These are phyloP conservation scores for Bombylius discolor DNA, from an alignment of 2,888 invertebrate species.

Conservation along the genomic window DNA sequence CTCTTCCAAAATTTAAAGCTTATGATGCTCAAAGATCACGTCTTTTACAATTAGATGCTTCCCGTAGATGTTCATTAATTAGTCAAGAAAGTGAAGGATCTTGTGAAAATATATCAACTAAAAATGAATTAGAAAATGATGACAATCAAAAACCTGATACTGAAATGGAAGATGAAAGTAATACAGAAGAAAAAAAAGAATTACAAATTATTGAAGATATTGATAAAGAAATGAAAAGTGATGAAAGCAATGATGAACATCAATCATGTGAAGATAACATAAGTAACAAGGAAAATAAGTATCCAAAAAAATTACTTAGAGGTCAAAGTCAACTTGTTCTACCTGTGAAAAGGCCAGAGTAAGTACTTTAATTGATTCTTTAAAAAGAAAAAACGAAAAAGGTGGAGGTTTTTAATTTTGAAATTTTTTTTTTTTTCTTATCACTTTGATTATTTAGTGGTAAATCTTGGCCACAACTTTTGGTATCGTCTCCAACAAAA, in stretches of 20 bases:
- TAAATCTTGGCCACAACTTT: slow-evolving; percentile 5
- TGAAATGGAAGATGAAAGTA: slow-evolving; percentile 2
- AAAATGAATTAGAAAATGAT: slow-evolving; percentile 2
- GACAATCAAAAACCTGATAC: not conserved
- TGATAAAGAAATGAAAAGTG: slow-evolving; percentile 2
- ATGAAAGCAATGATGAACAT: not conserved
- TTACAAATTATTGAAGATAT: slow-evolving; percentile 8
- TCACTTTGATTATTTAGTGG: slow-evolving; percentile 6
- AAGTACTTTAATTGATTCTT: slow-evolving; percentile 20
- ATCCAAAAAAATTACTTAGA: slow-evolving; percentile 24
- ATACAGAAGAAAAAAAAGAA: slow-evolving; percentile 4
- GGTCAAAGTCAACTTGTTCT: slow-evolving; percentile 31
- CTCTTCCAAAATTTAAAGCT: slow-evolving; percentile 66
- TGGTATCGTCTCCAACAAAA: slow-evolving; percentile 4
- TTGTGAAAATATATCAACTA: slow-evolving; percentile 7
- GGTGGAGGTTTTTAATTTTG: not conserved
- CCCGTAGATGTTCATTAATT: slow-evolving; percentile 18
- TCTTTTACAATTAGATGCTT: slow-evolving; percentile 24
- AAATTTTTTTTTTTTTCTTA: not conserved
- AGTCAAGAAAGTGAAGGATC: slow-evolving; percentile 17
- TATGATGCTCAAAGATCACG: slow-evolving; percentile 59
- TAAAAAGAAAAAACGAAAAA: not conserved
- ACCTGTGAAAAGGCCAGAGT: slow-evolving; percentile 27
- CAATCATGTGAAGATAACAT: not conserved
- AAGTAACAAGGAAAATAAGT: slow-evolving; percentile 30